These are phyloP conservation scores for Ctenomys sociabilis DNA, from an alignment of 2,113 vertebrate species.

Conservation along the genomic window DNA sequence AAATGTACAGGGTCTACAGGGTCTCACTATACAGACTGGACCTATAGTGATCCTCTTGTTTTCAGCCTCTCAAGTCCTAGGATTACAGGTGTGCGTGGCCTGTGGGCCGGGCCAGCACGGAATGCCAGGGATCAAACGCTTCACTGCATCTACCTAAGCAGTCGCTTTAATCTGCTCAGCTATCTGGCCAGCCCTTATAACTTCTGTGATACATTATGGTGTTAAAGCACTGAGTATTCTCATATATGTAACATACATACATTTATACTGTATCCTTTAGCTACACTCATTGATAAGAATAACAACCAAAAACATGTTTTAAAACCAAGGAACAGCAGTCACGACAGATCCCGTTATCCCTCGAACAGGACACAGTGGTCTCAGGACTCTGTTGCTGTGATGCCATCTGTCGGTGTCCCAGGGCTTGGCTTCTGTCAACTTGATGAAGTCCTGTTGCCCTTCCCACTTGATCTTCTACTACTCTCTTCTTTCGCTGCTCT, in stretches of 20 bases:
- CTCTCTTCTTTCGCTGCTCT: background rate
- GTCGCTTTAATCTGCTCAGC: too few species aligned
- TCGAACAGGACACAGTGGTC: background rate
- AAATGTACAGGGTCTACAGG: too few species aligned
- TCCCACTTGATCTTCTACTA: background rate
- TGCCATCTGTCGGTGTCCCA: background rate
- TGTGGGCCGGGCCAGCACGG: too few species aligned
- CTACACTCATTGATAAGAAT: background rate
- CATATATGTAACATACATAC: background rate
- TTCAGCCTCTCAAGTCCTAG: too few species aligned
- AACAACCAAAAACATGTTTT: background rate
- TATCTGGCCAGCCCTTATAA: too few species aligned
- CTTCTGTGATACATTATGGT: background rate
- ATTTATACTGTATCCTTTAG: background rate
- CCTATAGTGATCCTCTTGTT: too few species aligned
- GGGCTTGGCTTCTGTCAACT: fast-evolving
- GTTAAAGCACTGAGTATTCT: background rate
- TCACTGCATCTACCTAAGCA: too few species aligned
- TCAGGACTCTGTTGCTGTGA: background rate
- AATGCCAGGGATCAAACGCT: too few species aligned
- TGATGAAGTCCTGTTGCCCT: too few species aligned
- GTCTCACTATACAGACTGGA: too few species aligned
- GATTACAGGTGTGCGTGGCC: too few species aligned
- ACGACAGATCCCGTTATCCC: background rate
- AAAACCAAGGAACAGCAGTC: background rate